Base-by-base conservation (phyloP, 37 sponge, comb jelly and placozoan species). In the Tethya wilhelma region DNA sequence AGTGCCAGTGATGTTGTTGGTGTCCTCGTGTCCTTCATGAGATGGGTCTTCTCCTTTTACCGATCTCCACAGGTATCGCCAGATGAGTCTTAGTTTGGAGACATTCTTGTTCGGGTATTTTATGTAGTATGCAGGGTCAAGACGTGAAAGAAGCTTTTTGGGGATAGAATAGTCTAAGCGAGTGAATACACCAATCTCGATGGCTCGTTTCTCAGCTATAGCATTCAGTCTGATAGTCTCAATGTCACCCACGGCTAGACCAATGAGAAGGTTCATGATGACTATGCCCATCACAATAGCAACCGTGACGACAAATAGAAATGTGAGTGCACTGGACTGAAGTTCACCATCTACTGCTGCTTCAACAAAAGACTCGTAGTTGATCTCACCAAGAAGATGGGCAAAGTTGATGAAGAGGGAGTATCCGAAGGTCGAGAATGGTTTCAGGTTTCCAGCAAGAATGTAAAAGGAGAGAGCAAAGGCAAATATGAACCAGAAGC, bases 181-280 rank as follows among this genome's bases (percentile, higher is more conserved):
- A 30, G 58, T 57, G 38, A 79, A 84, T 4, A 79, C 39, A 0
- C 59, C 55, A 1, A 93, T 63, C 58, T 85, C 82, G 0, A 72
- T 8, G 2, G 62, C 19, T 32, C 82, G 55, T 55, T 80, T 86
- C 33, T 78, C 68, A 11, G 91, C 53, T 14, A 86, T 57, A 11
- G 97, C 92, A 67, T 85, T 85, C 46, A 46, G 49, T 46, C 84
- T 76, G 62, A 91, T 93, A 12, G 62, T 38, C 1, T 84, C 95
- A 63, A 94, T 97, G 58, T 94, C 92, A 4, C 93, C 97, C 45
- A 97, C 95, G 49, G 97, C 95, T 29, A 97, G 58, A 82, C 92
- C 97, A 69, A 97, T 89, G 22, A 97, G 92, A 56, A 97, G 67
- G 60, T 97, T 97, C 78, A 81, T 86, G 28, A 97, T 42, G 3